These are phyloP conservation scores for Microtus richardsoni DNA, from an alignment of 2,113 vertebrate species.

Conservation along the genomic window DNA sequence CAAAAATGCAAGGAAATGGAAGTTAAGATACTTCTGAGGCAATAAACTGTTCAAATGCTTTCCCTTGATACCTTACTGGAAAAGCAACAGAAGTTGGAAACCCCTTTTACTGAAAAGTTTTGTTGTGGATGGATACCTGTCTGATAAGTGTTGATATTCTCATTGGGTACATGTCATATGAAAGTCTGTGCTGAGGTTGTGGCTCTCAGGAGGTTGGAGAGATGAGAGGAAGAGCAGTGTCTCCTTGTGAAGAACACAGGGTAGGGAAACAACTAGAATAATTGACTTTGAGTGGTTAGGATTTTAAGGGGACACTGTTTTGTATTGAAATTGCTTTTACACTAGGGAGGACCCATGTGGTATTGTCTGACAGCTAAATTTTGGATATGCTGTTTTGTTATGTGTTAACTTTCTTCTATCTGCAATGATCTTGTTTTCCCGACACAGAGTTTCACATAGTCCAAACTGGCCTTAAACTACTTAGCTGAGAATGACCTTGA, in stretches of 20 bases:
- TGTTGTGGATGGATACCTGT: not conserved
- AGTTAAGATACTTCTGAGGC: conserved; percentile 47
- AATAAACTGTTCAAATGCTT: not conserved
- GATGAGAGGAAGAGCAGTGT: not conserved
- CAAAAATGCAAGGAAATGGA: not conserved
- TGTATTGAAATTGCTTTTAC: not conserved
- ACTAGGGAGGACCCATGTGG: not conserved
- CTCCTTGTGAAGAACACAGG: not conserved
- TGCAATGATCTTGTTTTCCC: not conserved
- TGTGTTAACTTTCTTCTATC: not conserved
- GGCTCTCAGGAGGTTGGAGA: not conserved
- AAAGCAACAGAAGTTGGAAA: conserved; percentile 83
- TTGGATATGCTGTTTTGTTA: not conserved
- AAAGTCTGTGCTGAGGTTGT: not conserved
- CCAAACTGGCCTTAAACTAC: not conserved
- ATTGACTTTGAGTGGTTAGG: not conserved
- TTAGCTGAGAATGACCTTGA: not conserved
- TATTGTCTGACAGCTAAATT: not conserved
- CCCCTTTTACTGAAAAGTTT: conserved; percentile 70
- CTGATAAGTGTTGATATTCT: not conserved
- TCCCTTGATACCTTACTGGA: conserved; percentile 44
- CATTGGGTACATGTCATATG: not conserved
- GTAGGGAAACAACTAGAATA: not conserved
- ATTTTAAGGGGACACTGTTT: not conserved
- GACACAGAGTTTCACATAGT: not conserved